Base-by-base conservation (phyloP, 2,113 vertebrate species). In the Gnathonemus longibarbis region DNA sequence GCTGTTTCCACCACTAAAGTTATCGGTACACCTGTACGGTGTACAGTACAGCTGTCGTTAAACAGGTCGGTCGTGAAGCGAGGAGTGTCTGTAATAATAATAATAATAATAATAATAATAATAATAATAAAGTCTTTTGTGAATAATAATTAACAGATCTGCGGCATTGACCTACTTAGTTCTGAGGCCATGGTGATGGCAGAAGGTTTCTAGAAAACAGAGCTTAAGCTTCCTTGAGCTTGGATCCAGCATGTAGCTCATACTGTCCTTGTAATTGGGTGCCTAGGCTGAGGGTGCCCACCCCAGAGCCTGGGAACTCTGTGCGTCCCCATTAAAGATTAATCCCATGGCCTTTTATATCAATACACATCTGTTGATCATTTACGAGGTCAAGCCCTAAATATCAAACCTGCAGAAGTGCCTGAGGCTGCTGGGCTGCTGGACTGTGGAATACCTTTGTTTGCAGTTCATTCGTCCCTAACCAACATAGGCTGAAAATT, bases 311-410 rank as follows among this genome's bases (percentile, higher is more conserved):
- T 56, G 89, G 35, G 89, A 89, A 35, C 21, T 5, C 31, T 24
- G 19, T 17, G 49, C 9, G 45, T 84, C 89, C n/a, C 46, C 11
- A 77, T 84, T 89, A 89, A 89, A 89, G 50, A 52, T 89, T 89
- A 89, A 89, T 19, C 80, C 19, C 62, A 5, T 58, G 50, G 53
- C 15, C 35, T 31, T 62, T 19, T 21, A 89, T 39, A 21, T 9
- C 39, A 42, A 35, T 21, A 84, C 21, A 56, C 27, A 2, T 84
- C 10, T n/a, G 77, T 58, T 89, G 52, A 84, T 83, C 39, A 84
- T 89, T 89, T 31, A 56, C 77, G 7, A 31, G 49, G 9, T 10
- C 49, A n/a, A 48, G 31, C 88, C 11, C n/a, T 83, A 17, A 84
- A 89, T 84, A 39, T 31, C 27, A n/a, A 88, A 45, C 53, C 87